Percentiles rank a stretch among this genome's conserved stretches.
Evolutionary conservation across 2,113 vertebrate genomes (phyloP).

Genomic region (Platichthys stellatus): DNA sequence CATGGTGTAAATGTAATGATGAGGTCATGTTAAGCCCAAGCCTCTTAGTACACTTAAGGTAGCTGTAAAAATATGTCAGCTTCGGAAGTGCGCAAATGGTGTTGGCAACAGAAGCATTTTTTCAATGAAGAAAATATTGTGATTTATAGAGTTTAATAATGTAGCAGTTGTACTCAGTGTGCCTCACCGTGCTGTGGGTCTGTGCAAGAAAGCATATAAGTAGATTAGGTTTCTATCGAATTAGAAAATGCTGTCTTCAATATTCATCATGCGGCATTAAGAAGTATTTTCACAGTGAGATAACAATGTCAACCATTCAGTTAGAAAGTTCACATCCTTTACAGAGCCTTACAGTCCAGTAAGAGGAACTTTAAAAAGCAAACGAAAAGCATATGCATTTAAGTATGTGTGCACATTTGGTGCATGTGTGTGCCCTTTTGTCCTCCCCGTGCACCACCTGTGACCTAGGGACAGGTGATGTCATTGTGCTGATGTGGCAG

Average conservation of each 20-base stretch:
- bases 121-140: slow-evolving; percentile 34
- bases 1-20: slow-evolving; percentile 57
- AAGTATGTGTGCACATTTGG: slow-evolving; percentile 11
- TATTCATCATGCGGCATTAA: slow-evolving; percentile 7
- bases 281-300: background rate
- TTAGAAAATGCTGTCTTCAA: background rate
- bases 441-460: slow-evolving; percentile 49
- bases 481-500: slow-evolving; percentile 54
- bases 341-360: background rate
- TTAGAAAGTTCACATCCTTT: slow-evolving; percentile 1
- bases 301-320: background rate
- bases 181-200: background rate
- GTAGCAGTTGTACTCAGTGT: slow-evolving; percentile 29
- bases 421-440: slow-evolving; percentile 8
- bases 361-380: background rate
- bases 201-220: background rate
- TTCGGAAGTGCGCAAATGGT: slow-evolving; percentile 59
- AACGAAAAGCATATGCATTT: slow-evolving; percentile 13
- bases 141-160: slow-evolving; percentile 40
- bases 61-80: slow-evolving; percentile 58
- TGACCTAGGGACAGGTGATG: slow-evolving; percentile 53
- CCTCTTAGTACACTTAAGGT: slow-evolving; percentile 63
- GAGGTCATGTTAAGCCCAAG: slow-evolving; percentile 62
- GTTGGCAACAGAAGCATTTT: slow-evolving; percentile 40
- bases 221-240: slow-evolving; percentile 16